phyloP scores from a whole-genome alignment of 64 coral and sea anemone species.

The Dendrophyllia cribrosa region DNA sequence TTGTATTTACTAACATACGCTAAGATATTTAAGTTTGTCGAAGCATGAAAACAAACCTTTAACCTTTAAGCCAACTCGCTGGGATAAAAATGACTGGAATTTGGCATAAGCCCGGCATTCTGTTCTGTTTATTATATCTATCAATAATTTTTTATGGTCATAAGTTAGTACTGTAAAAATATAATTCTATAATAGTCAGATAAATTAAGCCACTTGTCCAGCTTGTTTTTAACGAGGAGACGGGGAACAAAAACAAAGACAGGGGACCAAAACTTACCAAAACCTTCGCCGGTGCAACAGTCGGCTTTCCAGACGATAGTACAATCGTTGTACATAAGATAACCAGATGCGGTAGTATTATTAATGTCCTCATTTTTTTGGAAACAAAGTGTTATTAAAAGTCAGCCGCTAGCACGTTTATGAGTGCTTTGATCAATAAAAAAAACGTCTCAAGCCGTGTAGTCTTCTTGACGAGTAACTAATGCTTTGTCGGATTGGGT shows the following conservation, averaged over 20 bases:
- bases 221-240: too few species aligned
- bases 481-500: not conserved
- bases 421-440: not conserved
- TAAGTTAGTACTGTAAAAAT: too few species aligned
- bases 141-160: too few species aligned
- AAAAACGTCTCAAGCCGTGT: not conserved
- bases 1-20: too few species aligned
- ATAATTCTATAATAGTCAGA: too few species aligned
- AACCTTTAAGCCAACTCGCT: too few species aligned
- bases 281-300: not conserved
- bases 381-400: not conserved
- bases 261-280: slow-evolving; percentile 19
- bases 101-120: too few species aligned
- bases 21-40: too few species aligned
- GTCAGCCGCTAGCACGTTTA: not conserved
- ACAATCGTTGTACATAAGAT: not conserved
- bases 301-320: not conserved
- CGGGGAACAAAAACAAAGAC: not conserved
- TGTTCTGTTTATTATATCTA: too few species aligned
- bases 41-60: too few species aligned
- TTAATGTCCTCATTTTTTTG: not conserved
- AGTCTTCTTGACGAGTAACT: not conserved
- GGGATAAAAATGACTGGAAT: too few species aligned
- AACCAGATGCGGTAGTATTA: not conserved
- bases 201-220: too few species aligned